Evolutionary conservation across 2,888 invertebrate genomes (phyloP).

Genomic region (Drosophila parthenogenetica): DNA sequence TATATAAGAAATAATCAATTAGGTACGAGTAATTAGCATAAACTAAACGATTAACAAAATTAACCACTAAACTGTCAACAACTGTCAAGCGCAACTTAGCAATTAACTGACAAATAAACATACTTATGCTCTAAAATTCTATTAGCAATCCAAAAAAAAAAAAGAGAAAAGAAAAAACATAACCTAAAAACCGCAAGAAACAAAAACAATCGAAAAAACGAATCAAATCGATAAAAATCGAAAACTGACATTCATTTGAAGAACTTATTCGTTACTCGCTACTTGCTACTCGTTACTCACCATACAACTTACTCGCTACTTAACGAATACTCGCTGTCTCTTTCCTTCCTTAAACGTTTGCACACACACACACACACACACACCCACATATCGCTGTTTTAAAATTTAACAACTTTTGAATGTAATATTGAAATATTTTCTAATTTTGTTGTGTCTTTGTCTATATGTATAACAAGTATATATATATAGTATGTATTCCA

Average conservation of each 20-base stretch:
- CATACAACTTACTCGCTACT: slow-evolving; percentile 13
- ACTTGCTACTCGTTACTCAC: slow-evolving; percentile 7
- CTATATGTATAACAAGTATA: slow-evolving; percentile 21
- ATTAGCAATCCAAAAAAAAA: neutral
- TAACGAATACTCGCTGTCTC: neutral
- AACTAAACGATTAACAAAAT: slow-evolving; percentile 18
- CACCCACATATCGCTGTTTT: slow-evolving; percentile 61
- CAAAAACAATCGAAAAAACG: slow-evolving; percentile 27
- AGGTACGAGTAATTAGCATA: slow-evolving; percentile 35
- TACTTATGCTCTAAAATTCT: neutral
- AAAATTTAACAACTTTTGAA: slow-evolving; percentile 16
- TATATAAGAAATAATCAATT: slow-evolving; percentile 37
- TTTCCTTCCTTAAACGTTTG: neutral
- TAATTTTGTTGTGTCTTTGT: slow-evolving; percentile 26
- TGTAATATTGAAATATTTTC: slow-evolving; percentile 16
- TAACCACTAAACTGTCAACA: slow-evolving; percentile 17
- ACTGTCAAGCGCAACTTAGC: slow-evolving; percentile 27
- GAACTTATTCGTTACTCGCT: too few species aligned
- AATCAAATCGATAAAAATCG: slow-evolving; percentile 11
- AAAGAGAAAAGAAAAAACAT: neutral
- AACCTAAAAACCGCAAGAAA: neutral
- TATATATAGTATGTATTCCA: slow-evolving; percentile 1
- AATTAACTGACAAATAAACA: slow-evolving; percentile 32
- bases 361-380: slow-evolving; percentile 25
- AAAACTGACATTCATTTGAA: slow-evolving; percentile 14